Evolutionary conservation across 2,888 invertebrate species (phyloP), one percentile per base, ranked within the genome.

Genomic region (Neria commutata): DNA sequence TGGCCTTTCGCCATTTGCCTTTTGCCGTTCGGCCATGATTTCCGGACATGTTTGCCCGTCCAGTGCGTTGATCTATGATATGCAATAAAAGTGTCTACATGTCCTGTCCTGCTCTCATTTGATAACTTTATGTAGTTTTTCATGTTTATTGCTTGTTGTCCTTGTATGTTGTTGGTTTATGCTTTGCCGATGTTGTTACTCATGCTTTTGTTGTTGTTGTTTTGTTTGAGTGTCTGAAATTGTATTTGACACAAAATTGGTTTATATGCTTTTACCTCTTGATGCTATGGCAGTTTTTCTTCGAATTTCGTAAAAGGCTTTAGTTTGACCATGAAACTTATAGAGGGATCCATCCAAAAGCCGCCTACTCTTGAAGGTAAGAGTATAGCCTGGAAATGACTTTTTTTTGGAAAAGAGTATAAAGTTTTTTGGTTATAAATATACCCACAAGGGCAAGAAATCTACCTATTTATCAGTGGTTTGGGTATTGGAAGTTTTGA

Each of bases 11-110:
- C 4, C 37, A 14, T 37, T 14, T 11, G 34, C 26, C 52, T n/a
- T 25, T 52, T 50, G 37, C 24, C 10, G 47, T 16, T 53, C 11
- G 19, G 47, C 14, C n/a, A 37, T n/a, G 4, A 37, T 10, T 5
- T 26, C 37, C 37, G 3, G 61, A 60, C 56, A 59, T 61, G 57
- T 63, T 65, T 63, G 54, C 62, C 34, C 47, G 51, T n/a, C n/a
- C n/a, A n/a, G n/a, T n/a, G n/a, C n/a, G n/a, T 58, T 67, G 68
- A 67, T 65, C 54, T 61, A 66, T 65, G 67, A 65, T 63, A 66
- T 66, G 62, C 62, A 67, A 64, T 68, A 67, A 67, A 67, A 64
- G 54, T 66, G 64, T 68, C 64, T 63, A 61, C 42, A 42, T 42
- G 42, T 42, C 42, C 42, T 42, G n/a, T n/a, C n/a, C n/a, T n/a